Evolutionary conservation across 30 jellyfish, hydroid and myxozoan species (phyloP), one percentile per base, ranked within the genome.

Genomic region (Chrysaora quinquecirrha): DNA sequence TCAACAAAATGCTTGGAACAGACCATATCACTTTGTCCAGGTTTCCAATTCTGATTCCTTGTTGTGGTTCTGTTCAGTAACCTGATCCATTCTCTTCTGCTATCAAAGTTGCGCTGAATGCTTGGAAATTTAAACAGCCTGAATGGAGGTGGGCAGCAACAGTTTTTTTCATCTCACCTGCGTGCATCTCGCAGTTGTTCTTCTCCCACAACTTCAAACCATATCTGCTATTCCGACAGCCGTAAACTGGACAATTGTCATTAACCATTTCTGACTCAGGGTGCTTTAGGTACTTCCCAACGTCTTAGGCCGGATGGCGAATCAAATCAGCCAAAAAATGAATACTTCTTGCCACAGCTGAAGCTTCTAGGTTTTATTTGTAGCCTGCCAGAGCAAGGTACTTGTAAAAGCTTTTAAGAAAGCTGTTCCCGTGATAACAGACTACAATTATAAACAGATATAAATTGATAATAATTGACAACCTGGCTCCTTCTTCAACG

Each of bases 341-440:
- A 16, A 43, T 43, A 16, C 9, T 6, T 43, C 16, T 16, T 43
- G 16, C 58, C 16, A 43, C 58, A 43, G 58, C 58, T 43, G 9
- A 6, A 16, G 58, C 58, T 43, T 9, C 58, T 6, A 43, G 58
- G 16, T 9, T 43, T 43, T 9, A 43, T 43, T 43, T 43, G n/a
- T n/a, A n/a, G n/a, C n/a, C n/a, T n/a, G n/a, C n/a, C n/a, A n/a
- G n/a, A n/a, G n/a, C n/a, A n/a, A n/a, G n/a, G n/a, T n/a, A n/a
- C n/a, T n/a, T n/a, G n/a, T n/a, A n/a, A n/a, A n/a, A n/a, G n/a
- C n/a, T n/a, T n/a, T n/a, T n/a, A n/a, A n/a, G n/a, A n/a, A n/a
- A n/a, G n/a, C n/a, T n/a, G n/a, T n/a, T n/a, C 58, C 58, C 58
- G 58, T 43, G 58, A 43, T 43, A 43, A 43, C 58, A 43, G 58